These are phyloP conservation scores for Pygoscelis antarcticus DNA, from an alignment of 2,113 vertebrate genomes.

Conservation along the genomic window DNA sequence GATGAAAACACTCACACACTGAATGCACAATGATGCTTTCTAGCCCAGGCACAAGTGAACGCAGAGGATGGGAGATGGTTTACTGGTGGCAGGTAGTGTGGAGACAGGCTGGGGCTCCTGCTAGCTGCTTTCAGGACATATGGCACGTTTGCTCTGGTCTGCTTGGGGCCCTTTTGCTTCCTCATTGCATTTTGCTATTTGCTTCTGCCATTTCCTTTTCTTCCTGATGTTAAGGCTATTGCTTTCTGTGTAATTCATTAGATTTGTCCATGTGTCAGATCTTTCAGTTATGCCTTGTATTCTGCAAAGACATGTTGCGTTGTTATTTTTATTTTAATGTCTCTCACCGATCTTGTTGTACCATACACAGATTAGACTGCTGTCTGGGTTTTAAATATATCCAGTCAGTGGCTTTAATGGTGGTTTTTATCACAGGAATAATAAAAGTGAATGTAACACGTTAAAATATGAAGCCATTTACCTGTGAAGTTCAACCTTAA, in stretches of 20 bases:
- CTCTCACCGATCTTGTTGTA: background rate
- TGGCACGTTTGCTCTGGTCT: fast-evolving
- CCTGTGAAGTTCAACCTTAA: slow-evolving; percentile 1
- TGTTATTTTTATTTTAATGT: slow-evolving; percentile 5
- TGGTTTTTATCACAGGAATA: slow-evolving; percentile 27
- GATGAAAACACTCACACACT: background rate
- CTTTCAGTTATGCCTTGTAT: background rate
- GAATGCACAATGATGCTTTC: background rate
- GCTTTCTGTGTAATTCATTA: background rate
- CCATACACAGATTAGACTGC: background rate
- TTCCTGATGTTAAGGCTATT: background rate
- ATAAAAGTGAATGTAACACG: background rate
- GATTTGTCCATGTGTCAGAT: background rate
- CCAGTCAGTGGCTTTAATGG: background rate
- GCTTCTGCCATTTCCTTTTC: slow-evolving; percentile 10
- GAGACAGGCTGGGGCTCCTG: background rate
- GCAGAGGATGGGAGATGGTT: background rate
- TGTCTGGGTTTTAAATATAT: background rate
- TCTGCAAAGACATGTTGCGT: background rate
- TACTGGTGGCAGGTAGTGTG: background rate
- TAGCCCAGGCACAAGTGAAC: background rate
- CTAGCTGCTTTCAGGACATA: background rate
- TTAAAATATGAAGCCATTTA: slow-evolving; percentile 22
- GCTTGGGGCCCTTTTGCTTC: background rate
- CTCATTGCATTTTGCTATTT: slow-evolving; percentile 3